Percentiles rank a stretch among this genome's conserved stretches.
phyloP scores from a whole-genome alignment of 2,888 invertebrate species.

The Pristionchus arcanus region DNA sequence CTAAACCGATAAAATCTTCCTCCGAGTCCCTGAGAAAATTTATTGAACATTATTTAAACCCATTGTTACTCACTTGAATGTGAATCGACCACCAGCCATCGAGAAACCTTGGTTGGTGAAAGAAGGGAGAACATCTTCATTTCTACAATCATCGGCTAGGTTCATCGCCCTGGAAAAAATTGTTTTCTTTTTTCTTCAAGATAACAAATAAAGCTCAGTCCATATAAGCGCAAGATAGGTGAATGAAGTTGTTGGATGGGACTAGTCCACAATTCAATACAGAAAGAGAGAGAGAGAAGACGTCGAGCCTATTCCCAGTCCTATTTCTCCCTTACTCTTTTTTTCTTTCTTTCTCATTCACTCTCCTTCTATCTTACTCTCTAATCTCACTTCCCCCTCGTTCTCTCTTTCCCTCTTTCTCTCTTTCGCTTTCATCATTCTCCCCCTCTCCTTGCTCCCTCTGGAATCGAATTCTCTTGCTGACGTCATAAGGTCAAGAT shows the following conservation, averaged over 20 bases:
- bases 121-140: neutral
- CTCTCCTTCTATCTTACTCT: neutral
- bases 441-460: neutral
- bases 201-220: too few relatives aligned
- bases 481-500: constrained; percentile 37
- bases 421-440: neutral
- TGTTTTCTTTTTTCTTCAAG: too few relatives aligned
- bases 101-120: constrained; percentile 25
- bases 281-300: neutral
- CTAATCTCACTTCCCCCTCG: neutral
- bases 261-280: neutral
- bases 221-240: neutral
- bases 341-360: neutral
- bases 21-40: constrained; percentile 66
- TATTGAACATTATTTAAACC: neutral
- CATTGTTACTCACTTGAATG: constrained; percentile 20
- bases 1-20: constrained; percentile 72
- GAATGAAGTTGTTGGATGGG: neutral
- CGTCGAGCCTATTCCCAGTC: neutral
- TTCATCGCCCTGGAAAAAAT: neutral
- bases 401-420: neutral
- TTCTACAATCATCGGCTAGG: neutral
- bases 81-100: constrained; percentile 42
- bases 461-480: neutral
- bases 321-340: neutral